Evolutionary conservation across 2,113 vertebrate species (phyloP).

Genomic region (Alectura lathami): DNA sequence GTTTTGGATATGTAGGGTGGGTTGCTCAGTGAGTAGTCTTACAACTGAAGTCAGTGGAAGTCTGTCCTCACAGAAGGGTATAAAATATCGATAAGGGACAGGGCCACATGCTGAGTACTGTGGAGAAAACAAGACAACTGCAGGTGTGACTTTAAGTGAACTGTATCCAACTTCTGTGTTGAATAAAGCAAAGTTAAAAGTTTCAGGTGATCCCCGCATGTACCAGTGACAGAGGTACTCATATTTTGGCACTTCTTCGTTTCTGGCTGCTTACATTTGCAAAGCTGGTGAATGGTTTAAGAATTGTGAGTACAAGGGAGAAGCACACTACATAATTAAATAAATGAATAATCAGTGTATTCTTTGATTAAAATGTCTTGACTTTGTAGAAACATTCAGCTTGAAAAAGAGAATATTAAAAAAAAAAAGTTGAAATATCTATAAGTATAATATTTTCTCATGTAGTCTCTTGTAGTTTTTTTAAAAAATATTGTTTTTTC

Average conservation of each 20-base stretch:
- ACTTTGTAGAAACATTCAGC: not conserved
- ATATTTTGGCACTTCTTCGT: not conserved
- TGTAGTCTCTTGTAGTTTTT: not conserved
- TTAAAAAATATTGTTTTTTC: not conserved
- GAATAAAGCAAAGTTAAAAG: not conserved
- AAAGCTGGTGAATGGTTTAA: not conserved
- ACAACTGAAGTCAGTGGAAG: not conserved
- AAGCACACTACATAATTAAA: not conserved
- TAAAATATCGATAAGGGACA: not conserved
- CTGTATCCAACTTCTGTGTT: not conserved
- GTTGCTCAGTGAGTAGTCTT: not conserved
- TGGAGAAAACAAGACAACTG: not conserved
- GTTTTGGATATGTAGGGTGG: not conserved
- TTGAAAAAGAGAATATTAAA: not conserved
- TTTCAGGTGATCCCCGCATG: not conserved
- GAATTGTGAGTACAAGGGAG: not conserved
- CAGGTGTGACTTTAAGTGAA: not conserved
- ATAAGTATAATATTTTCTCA: not conserved
- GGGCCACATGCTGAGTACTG: not conserved
- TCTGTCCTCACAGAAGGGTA: not conserved
- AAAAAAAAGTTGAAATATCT: not conserved
- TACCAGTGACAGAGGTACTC: not conserved
- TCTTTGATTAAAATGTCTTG: not conserved
- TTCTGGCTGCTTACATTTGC: not conserved
- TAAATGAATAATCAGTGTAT: not conserved